phyloP scores from a whole-genome alignment of 2,888 invertebrate genomes.

The Pristionchus maxplancki region DNA sequence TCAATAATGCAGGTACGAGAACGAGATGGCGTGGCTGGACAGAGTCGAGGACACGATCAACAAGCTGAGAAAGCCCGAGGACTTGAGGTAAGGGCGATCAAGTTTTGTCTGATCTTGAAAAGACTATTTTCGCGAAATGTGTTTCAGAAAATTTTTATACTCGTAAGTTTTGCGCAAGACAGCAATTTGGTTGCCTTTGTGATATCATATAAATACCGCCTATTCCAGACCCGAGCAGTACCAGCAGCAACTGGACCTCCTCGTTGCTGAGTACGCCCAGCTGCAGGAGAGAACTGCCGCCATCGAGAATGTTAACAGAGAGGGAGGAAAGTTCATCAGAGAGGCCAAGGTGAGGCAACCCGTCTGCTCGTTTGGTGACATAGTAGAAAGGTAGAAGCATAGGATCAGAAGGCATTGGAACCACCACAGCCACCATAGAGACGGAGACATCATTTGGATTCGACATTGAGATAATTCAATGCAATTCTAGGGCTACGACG shows the following conservation, averaged over 20 bases:
- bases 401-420: no score
- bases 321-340: conserved; percentile 94
- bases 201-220: neutral
- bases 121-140: no score
- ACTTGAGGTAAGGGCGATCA: conserved; percentile 56
- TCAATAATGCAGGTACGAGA: conserved; percentile 69
- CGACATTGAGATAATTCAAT: no score
- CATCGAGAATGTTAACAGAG: conserved; percentile 80
- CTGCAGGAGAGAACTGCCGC: conserved; percentile 89
- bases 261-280: conserved; percentile 88
- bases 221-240: conserved; percentile 61
- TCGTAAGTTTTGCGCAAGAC: no score
- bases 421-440: no score
- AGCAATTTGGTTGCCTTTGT: neutral
- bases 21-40: conserved; percentile 77
- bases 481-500: conserved; percentile 90
- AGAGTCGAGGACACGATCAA: conserved; percentile 77
- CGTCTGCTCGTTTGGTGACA: no score
- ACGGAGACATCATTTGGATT: no score
- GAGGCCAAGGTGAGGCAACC: conserved; percentile 97
- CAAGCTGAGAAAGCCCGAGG: conserved; percentile 73
- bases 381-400: no score
- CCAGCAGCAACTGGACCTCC: conserved; percentile 75
- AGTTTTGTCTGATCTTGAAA: neutral
- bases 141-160: no score